Base-by-base conservation (phyloP, 2,797 vertebrate species). In the Oreortyx pictus region DNA sequence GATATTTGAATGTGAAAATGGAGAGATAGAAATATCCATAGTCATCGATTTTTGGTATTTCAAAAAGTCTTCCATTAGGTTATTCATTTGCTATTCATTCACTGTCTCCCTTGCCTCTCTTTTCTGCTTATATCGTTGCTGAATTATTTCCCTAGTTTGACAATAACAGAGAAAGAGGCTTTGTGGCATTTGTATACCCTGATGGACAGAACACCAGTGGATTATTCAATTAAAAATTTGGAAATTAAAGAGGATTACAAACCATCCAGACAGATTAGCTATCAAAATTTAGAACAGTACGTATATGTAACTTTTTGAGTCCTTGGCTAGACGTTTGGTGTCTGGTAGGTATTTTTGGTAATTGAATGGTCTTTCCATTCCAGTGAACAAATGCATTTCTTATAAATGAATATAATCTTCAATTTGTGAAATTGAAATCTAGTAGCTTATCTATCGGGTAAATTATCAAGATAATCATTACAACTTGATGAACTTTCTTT, bases 71-170 rank as follows among this genome's bases (percentile, higher is more conserved):
- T 20, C 8, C 60, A 35, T 29, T 39, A 81, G 2, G 4, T 81
- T 15, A 59, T 18, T 13, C 19, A 27, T 50, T 15, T 14, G 6
- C 37, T 41, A 57, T 11, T 74, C 5, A 41, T 52, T 57, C 6
- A 44, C 29, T 44, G 50, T 80, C 62, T 57, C 35, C 56, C 49
- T 62, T 68, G 18, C 18, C 43, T 80, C 20, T 29, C 43, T 43
- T 49, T 35, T 8, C 15, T 73, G 18, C n/a, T 76, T 33, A 29
- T 9, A 16, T 68, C 57, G 12, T 72, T 72, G 12, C 13, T 61
- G 39, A 19, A 22, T 6, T 18, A 7, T 0, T 0, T 44, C 16
- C 27, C 73, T 64, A 41, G 24, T 31, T 57, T 1, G 0, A 41
- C 3, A 27, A 29, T 5, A 52, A 16, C 14, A n/a, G 54, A 50